phyloP scores from a whole-genome alignment of 2,797 vertebrate species.

The Pseudochaenichthys georgianus region DNA sequence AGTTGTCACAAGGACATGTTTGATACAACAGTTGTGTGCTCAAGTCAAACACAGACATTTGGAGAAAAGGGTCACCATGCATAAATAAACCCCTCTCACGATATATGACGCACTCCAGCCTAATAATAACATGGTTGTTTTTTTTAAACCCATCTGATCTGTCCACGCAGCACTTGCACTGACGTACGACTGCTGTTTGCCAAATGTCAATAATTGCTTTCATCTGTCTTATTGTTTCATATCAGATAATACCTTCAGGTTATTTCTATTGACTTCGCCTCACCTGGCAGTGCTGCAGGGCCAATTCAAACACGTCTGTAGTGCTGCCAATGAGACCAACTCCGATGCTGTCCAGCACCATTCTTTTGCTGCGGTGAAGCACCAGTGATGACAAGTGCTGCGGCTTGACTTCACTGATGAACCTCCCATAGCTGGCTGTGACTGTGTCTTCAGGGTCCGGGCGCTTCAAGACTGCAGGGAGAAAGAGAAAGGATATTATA shows the following conservation, averaged over 20 bases:
- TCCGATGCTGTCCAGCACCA: slow-evolving; percentile 92
- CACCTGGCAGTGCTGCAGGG: slow-evolving; percentile 89
- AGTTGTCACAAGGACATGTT: background rate
- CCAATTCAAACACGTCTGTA: slow-evolving; percentile 87
- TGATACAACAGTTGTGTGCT: background rate
- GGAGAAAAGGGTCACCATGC: slow-evolving; percentile 31
- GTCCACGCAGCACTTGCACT: slow-evolving; percentile 6
- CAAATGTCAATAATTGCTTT: slow-evolving; percentile 28
- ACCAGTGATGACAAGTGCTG: slow-evolving; percentile 83
- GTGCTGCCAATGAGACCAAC: slow-evolving; percentile 91
- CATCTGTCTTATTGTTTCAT: slow-evolving; percentile 17
- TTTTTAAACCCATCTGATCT: background rate
- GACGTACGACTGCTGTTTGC: background rate
- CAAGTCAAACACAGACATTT: background rate
- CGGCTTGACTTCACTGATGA: slow-evolving; percentile 83
- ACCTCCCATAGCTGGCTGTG: slow-evolving; percentile 89
- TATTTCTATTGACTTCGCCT: slow-evolving; percentile 4
- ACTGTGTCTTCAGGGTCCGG: slow-evolving; percentile 83
- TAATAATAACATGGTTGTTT: slow-evolving; percentile 2
- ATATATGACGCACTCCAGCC: background rate
- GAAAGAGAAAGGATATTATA: background rate
- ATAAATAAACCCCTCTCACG: slow-evolving; percentile 1
- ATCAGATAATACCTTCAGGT: slow-evolving; percentile 14
- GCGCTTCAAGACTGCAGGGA: slow-evolving; percentile 74
- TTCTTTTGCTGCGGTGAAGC: slow-evolving; percentile 90